Evolutionary conservation across 2,113 vertebrate genomes (phyloP).

Genomic region (Todiramphus chloris): DNA sequence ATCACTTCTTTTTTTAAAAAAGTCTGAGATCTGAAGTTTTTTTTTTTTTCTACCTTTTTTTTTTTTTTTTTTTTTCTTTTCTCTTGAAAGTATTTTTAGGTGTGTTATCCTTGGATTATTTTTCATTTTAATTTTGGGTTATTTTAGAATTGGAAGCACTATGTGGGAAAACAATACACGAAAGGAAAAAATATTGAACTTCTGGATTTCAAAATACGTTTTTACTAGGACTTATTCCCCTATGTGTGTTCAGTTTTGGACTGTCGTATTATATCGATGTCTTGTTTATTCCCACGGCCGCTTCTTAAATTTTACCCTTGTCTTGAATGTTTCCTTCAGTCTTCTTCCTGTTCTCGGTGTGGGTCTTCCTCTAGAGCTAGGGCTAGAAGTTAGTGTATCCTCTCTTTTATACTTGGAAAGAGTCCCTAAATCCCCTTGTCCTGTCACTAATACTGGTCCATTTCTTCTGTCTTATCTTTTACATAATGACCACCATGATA

Average conservation of each 20-base stretch:
- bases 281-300: background rate
- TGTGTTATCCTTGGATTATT: conserved; percentile 70
- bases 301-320: background rate
- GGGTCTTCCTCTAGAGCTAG: background rate
- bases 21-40: background rate
- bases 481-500: accelerated
- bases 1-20: conserved; percentile 13
- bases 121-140: conserved; percentile 59
- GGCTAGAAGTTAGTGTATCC: background rate
- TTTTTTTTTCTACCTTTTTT: background rate
- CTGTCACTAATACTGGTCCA: background rate
- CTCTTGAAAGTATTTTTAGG: conserved; percentile 49
- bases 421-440: background rate
- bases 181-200: background rate
- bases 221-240: background rate
- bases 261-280: background rate
- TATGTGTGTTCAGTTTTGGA: accelerated
- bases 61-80: background rate
- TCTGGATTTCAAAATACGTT: background rate
- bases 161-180: conserved; percentile 66
- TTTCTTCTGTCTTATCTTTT: background rate
- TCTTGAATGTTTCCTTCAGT: background rate
- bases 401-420: background rate
- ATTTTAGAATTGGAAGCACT: conserved; percentile 73
- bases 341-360: background rate